A percentile compares a stretch with the other conserved stretches of the same genome.
Conservation (phyloP, 2,888 invertebrate genomes). For the Nebria salina region DNA sequence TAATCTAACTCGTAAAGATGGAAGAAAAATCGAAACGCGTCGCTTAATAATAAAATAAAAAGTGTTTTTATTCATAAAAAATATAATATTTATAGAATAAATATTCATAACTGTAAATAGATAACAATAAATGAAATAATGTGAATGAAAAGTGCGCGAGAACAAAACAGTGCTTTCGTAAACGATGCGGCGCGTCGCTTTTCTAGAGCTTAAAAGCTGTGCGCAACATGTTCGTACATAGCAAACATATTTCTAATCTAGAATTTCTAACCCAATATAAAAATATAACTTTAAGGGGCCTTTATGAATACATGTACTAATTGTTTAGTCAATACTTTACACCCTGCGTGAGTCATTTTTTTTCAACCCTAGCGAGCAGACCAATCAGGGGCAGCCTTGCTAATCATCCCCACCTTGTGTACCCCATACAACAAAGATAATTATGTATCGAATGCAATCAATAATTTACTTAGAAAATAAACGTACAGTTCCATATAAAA, state of each 20-base stretch:
- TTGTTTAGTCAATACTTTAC: slow-evolving; percentile 66
- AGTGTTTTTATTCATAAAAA: no score
- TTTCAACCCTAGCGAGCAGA: slow-evolving; percentile 62
- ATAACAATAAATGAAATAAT: not conserved
- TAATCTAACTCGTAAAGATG: no score
- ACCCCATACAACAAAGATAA: slow-evolving; percentile 58
- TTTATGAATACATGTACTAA: slow-evolving; percentile 56
- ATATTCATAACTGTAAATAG: not conserved
- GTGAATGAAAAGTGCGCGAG: slow-evolving; percentile 3
- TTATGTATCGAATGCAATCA: slow-evolving; percentile 64
- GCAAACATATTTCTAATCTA: not conserved
- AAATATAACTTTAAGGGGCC: slow-evolving; percentile 60
- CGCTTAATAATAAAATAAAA: no score
- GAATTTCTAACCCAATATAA: slow-evolving; percentile 56
- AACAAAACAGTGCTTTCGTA: slow-evolving; percentile 12
- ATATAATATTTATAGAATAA: not conserved
- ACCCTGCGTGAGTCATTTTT: slow-evolving; percentile 65
- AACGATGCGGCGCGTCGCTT: not conserved
- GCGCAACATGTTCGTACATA: not conserved
- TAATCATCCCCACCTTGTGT: slow-evolving; percentile 62
- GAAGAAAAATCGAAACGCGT: no score
- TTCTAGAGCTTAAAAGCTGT: not conserved
- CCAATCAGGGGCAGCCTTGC: slow-evolving; percentile 62
- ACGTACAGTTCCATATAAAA: slow-evolving; percentile 46
- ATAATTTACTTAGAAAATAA: slow-evolving; percentile 60